Percentiles rank a stretch among this genome's conserved stretches.
Conservation (phyloP, 1,140 invertebrate species). For the Tetragonula clypearis region DNA sequence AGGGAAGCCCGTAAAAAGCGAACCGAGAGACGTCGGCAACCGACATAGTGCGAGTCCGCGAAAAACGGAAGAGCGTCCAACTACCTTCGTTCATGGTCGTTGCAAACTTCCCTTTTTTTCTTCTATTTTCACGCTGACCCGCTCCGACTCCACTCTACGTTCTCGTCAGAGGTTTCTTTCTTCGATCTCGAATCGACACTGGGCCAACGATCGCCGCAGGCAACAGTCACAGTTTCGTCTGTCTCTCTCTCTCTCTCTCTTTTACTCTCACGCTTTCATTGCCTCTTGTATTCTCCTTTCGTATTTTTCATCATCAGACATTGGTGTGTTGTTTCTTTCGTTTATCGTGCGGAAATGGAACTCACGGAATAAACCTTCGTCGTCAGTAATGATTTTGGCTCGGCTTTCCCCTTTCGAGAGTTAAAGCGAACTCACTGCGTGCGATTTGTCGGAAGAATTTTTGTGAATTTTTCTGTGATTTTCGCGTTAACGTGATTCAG, state of each 20-base stretch:
- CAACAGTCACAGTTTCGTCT: conserved; percentile 53
- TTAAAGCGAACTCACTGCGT: too few relatives aligned
- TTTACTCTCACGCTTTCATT: too few relatives aligned
- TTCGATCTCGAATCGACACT: neutral
- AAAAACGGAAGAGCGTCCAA: conserved; percentile 45
- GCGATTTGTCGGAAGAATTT: too few relatives aligned
- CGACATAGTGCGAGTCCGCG: conserved; percentile 20
- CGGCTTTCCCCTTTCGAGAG: too few relatives aligned
- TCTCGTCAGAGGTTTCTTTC: conserved; percentile 13
- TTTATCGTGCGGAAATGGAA: too few relatives aligned
- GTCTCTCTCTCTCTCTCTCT: neutral
- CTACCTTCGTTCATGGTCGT: conserved; percentile 40
- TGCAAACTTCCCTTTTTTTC: neutral
- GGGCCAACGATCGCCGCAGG: neutral
- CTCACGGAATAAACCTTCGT: too few relatives aligned
- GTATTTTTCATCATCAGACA: too few relatives aligned
- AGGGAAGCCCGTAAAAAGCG: conserved; percentile 53
- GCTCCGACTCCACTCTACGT: neutral
- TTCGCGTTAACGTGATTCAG: too few relatives aligned
- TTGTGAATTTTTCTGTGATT: too few relatives aligned
- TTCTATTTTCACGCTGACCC: neutral
- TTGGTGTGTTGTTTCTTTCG: too few relatives aligned
- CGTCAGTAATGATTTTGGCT: too few relatives aligned
- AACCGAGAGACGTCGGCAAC: conserved; percentile 18
- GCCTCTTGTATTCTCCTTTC: too few relatives aligned